phyloP scores from a whole-genome alignment of 2,113 vertebrate species.

The Amphilophus citrinellus region DNA sequence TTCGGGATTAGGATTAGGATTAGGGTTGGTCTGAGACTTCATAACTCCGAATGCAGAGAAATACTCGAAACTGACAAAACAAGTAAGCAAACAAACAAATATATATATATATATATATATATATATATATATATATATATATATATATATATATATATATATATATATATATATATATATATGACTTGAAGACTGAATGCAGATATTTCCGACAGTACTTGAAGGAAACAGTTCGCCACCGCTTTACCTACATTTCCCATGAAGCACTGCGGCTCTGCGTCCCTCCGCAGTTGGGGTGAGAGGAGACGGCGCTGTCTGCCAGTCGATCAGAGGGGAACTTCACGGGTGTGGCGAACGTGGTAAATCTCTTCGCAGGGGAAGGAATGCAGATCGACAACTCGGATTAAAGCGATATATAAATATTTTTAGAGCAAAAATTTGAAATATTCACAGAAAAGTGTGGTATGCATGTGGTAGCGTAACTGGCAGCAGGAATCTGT shows the following conservation, averaged over 20 bases:
- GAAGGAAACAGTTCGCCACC: neutral
- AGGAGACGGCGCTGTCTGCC: slow-evolving; percentile 64
- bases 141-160: too few relatives aligned
- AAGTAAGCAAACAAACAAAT: neutral
- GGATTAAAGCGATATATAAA: slow-evolving; percentile 13
- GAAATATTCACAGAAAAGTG: neutral
- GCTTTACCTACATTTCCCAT: slow-evolving; percentile 77
- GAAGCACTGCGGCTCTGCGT: slow-evolving; percentile 61
- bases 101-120: too few relatives aligned
- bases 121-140: too few relatives aligned
- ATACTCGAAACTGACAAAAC: neutral
- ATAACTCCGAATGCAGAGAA: neutral
- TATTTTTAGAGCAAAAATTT: neutral
- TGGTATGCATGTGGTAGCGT: neutral
- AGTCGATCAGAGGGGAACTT: slow-evolving; percentile 72
- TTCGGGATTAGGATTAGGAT: neutral
- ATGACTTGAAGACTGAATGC: neutral
- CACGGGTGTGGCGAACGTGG: slow-evolving; percentile 83
- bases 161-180: too few relatives aligned
- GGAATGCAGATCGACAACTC: slow-evolving; percentile 44
- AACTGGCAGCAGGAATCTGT: slow-evolving; percentile 23
- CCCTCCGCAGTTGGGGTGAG: slow-evolving; percentile 34
- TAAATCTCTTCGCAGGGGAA: slow-evolving; percentile 68
- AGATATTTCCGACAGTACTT: neutral
- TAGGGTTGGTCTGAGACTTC: neutral